These are phyloP conservation scores for Nothocercus julius DNA, from an alignment of 2,113 vertebrate genomes.

Conservation along the genomic window DNA sequence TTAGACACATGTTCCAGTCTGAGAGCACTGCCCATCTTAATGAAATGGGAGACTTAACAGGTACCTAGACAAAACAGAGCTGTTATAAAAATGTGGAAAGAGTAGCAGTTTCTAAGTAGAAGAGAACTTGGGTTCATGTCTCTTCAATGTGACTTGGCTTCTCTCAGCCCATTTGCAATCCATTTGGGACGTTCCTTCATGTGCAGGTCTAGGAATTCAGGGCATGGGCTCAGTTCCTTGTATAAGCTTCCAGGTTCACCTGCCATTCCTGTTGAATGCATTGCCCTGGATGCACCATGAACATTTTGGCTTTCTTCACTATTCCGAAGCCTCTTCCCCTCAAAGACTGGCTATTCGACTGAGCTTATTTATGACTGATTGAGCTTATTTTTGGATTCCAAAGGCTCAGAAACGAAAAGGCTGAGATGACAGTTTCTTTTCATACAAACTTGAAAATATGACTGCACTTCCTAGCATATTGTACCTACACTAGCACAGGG, in stretches of 20 bases:
- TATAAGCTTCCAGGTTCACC: background rate
- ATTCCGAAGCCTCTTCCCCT: background rate
- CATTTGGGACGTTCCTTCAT: background rate
- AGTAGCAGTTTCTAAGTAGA: background rate
- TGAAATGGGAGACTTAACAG: background rate
- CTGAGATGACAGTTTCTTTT: background rate
- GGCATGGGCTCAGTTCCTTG: background rate
- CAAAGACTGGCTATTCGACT: background rate
- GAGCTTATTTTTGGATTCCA: constrained; percentile 12
- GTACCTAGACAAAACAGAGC: background rate
- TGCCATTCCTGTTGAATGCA: background rate
- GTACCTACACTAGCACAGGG: background rate
- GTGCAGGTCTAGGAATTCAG: background rate
- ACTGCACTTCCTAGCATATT: background rate
- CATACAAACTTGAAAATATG: background rate
- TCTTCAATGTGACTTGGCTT: background rate
- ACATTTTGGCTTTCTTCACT: background rate
- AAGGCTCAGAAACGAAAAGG: background rate
- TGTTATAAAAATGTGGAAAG: background rate
- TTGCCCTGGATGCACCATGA: background rate
- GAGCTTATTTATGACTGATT: background rate
- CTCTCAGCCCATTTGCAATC: background rate
- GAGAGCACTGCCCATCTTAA: background rate
- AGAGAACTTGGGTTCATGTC: background rate
- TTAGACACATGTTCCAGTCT: background rate